phyloP scores from a whole-genome alignment of 2,797 vertebrate species.

The Gymnothorax javanicus region DNA sequence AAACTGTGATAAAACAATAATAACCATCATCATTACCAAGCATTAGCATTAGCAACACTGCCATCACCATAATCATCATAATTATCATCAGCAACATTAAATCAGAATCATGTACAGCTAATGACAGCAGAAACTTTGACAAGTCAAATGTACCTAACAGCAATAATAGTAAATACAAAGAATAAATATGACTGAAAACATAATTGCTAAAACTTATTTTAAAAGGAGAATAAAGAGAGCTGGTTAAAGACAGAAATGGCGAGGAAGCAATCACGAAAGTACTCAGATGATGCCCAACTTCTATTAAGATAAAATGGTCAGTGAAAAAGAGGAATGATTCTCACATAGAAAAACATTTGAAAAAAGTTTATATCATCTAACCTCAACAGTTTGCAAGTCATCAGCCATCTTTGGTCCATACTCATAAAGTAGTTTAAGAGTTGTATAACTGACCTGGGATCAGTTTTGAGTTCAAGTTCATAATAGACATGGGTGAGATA shows the following conservation, averaged over 20 bases:
- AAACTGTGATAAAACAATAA: neutral
- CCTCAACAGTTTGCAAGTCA: neutral
- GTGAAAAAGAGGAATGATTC: neutral
- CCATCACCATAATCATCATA: neutral
- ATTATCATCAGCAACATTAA: neutral
- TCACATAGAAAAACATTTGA: slow-evolving; percentile 3
- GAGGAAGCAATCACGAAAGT: neutral
- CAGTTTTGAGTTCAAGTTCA: too few relatives aligned
- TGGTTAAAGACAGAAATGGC: neutral
- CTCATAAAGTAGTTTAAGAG: too few relatives aligned
- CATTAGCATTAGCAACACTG: neutral
- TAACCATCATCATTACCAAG: neutral
- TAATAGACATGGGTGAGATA: too few relatives aligned
- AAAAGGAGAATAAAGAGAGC: neutral
- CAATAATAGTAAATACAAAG: neutral
- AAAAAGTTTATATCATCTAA: neutral
- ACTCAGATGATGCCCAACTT: neutral
- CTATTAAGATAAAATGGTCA: neutral
- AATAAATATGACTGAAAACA: neutral
- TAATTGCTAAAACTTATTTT: neutral
- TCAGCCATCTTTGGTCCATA: neutral
- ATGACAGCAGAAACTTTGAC: neutral
- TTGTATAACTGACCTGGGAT: too few relatives aligned
- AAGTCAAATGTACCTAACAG: neutral
- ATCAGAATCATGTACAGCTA: neutral